These are phyloP conservation scores for Chloroclystis v-ata DNA, from an alignment of 2,888 invertebrate genomes.

Conservation along the genomic window DNA sequence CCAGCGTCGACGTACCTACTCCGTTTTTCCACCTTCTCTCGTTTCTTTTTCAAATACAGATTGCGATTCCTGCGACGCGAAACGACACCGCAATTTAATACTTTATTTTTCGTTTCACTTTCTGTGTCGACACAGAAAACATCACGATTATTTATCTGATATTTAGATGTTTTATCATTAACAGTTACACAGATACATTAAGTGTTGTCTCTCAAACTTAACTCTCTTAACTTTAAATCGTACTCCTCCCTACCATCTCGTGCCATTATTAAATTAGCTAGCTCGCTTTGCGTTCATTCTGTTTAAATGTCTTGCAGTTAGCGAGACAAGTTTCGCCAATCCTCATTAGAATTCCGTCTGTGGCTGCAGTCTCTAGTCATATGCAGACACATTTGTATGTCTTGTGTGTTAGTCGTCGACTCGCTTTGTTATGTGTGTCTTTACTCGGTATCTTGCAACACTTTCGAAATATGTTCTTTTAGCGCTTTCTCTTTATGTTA, in stretches of 20 bases:
- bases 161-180: too few relatives aligned
- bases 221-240: too few relatives aligned
- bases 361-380: slow-evolving; percentile 42
- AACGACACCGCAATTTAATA: slow-evolving; percentile 29
- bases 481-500: slow-evolving; percentile 53
- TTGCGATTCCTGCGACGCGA: slow-evolving; percentile 40
- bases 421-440: slow-evolving; percentile 53
- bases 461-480: slow-evolving; percentile 58
- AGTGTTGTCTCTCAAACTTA: too few relatives aligned
- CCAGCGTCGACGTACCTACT: slow-evolving; percentile 45
- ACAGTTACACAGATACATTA: too few relatives aligned
- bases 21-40: slow-evolving; percentile 46
- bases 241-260: too few relatives aligned
- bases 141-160: too few relatives aligned
- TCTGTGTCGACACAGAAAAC: too few relatives aligned
- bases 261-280: slow-evolving; percentile 7
- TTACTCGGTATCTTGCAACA: slow-evolving; percentile 51
- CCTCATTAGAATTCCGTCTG: slow-evolving; percentile 58
- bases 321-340: slow-evolving; percentile 32
- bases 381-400: slow-evolving; percentile 53
- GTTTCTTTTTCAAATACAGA: slow-evolving; percentile 52
- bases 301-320: slow-evolving; percentile 21
- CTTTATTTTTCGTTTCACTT: slow-evolving; percentile 16
- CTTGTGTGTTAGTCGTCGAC: slow-evolving; percentile 47
- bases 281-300: slow-evolving; percentile 6